Base-by-base conservation (phyloP, 2,888 invertebrate species). In the Cecidostiba fungosa region DNA sequence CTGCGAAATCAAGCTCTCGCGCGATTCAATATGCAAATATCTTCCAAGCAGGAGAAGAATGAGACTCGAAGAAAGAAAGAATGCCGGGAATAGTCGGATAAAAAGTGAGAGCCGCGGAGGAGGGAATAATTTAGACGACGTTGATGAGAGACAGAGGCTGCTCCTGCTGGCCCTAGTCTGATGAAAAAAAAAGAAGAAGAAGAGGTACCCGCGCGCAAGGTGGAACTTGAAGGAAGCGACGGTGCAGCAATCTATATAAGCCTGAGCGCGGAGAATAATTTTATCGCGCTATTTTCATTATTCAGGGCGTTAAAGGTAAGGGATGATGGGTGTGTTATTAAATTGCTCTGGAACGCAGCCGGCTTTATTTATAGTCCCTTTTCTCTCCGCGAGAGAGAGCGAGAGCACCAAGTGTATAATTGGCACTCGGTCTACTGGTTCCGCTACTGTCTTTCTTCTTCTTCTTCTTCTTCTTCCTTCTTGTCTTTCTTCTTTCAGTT, bases 11-110 rank as follows among this genome's bases (percentile, higher is more conserved):
- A 91, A 90, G 89, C 88, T 87, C 86, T 85, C 87, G 62, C 73
- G 85, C 88, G 90, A 91, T 90, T 89, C 89, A 88, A 88, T 90
- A 91, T 91, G 91, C 90, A 91, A 90, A 91, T 90, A 90, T 88
- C 85, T 84, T 72, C 84, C n/a, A 26, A 36, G 47, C 59, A 36
- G 36, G 54, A 59, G 32, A 69, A 66, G 19, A 6, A 47, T 4
- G 36, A 29, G 29, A 32, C 6, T 0, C 16, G 36, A 3, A 72
- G 69, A 26, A 8, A 29, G 72, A 72, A 72, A 39, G 72, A 72
- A 72, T 72, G 72, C 39, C 10, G 59, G 59, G n/a, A 5, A n/a
- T 19, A 5, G n/a, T 19, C 54, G 74, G 16, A 66, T 36, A 59
- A 32, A 80, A 72, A 78, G 39, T 66, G 69, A 59, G 36, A 77